Base-by-base conservation (phyloP, 1,140 invertebrate genomes). In the Euwallacea similis region DNA sequence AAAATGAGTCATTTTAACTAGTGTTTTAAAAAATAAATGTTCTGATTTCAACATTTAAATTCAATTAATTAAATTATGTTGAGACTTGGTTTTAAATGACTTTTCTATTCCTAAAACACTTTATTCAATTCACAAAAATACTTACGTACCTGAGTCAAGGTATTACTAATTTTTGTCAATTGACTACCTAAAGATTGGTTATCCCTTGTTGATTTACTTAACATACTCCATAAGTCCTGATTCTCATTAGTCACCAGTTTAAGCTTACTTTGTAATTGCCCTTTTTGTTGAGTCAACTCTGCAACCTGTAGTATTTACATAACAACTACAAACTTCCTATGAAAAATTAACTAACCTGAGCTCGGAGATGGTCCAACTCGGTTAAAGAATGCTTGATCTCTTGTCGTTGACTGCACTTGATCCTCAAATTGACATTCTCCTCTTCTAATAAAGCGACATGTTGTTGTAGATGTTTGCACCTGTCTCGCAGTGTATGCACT, bases 221-320 rank as follows among this genome's bases (percentile, higher is more conserved):
- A 81, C 76, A 88, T 88, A 60, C 84, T 87, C 92, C 91, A 94
- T 16, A 94, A 80, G 69, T 89, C 88, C 76, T 89, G 87, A 81
- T 93, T 94, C 82, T 94, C 92, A 76, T 86, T 86, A 1, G 90
- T 88, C 7, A 94, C 90, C 89, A 93, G 91, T 72, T 86, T 86
- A 53, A 93, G 85, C 76, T 91, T 90, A 79, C 91, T 88, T 70
- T 87, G 86, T 7, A 93, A 79, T 77, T 92, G 90, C 6, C 86
- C 87, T 74, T 92, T 93, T 77, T 93, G 88, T 76, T 89, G 89
- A 21, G 85, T 87, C 69, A 92, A 79, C 68, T 89, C 86, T 54
- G 88, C 86, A 41, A 92, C 82, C 78, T 89, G 87, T 75, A 63
- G 11, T 8, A 41, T 59, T 41, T 59, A 33, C 21, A 44, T 21